Percentiles rank a stretch among this genome's conserved stretches.
Conservation (phyloP, 2,888 invertebrate species). For the Melanostoma scalare region DNA sequence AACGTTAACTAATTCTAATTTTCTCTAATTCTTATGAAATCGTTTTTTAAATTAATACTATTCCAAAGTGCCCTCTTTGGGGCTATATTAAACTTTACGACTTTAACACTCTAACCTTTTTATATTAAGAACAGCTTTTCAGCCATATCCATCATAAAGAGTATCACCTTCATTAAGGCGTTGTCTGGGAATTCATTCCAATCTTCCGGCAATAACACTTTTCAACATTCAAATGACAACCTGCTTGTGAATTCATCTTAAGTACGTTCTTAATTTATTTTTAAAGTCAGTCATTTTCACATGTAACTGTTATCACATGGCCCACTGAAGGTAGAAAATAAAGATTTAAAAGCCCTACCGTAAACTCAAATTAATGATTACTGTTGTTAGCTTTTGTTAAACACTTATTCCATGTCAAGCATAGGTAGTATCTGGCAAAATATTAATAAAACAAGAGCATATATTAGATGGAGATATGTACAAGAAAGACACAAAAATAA, state of each 20-base stretch:
- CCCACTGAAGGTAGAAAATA: slow-evolving; percentile 26
- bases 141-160: too few relatives aligned
- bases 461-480: neutral
- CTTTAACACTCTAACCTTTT: too few relatives aligned
- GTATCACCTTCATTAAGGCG: too few relatives aligned
- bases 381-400: slow-evolving; percentile 37
- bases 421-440: slow-evolving; percentile 19
- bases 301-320: slow-evolving; percentile 17
- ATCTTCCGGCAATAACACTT: too few relatives aligned
- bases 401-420: slow-evolving; percentile 36
- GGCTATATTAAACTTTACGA: too few relatives aligned
- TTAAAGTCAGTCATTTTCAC: slow-evolving; percentile 32
- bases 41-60: too few relatives aligned
- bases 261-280: slow-evolving; percentile 25
- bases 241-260: slow-evolving; percentile 16
- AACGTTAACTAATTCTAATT: too few relatives aligned
- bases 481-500: slow-evolving; percentile 4
- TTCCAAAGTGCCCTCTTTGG: too few relatives aligned
- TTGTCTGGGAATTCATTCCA: too few relatives aligned
- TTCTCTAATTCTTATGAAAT: too few relatives aligned
- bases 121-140: too few relatives aligned
- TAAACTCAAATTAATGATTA: slow-evolving; percentile 5
- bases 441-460: slow-evolving; percentile 21
- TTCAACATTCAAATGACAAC: neutral
- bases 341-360: slow-evolving; percentile 15